phyloP scores from a whole-genome alignment of 53 echinoderm and acorn worm species.

The Arbacia lixula region DNA sequence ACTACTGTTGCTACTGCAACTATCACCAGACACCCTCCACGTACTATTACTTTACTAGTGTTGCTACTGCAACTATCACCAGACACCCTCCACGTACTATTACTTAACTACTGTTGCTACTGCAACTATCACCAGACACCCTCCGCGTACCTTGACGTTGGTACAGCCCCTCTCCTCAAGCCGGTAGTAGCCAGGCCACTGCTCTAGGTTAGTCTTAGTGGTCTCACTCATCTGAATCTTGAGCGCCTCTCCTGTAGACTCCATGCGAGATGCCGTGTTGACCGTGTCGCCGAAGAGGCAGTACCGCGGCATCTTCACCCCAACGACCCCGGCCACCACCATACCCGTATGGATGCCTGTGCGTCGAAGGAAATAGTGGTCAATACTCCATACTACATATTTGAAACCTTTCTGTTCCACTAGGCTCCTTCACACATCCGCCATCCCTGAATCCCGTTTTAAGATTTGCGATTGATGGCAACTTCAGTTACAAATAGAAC shows the following conservation, averaged over 20 bases:
- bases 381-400: no score
- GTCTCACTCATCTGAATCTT: constrained; percentile 89
- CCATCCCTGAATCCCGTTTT: no score
- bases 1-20: not conserved
- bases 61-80: not conserved
- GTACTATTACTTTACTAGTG: not conserved
- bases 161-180: constrained; percentile 69
- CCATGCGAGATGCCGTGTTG: constrained; percentile 96
- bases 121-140: not conserved
- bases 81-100: not conserved
- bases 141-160: constrained; percentile 78
- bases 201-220: constrained; percentile 65
- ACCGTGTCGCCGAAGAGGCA: constrained; percentile 94
- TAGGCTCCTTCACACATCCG: no score
- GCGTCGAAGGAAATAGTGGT: not conserved
- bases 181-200: constrained; percentile 67
- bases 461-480: no score
- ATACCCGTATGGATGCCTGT: constrained; percentile 89
- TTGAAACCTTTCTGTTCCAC: no score
- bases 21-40: not conserved
- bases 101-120: not conserved
- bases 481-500: no score
- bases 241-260: constrained; percentile 75
- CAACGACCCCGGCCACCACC: constrained; percentile 91
- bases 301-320: constrained; percentile 93